Evolutionary conservation across 2,888 invertebrate genomes (phyloP), one percentile per base, ranked within the genome.

Genomic region (Drosophila phalerata): DNA sequence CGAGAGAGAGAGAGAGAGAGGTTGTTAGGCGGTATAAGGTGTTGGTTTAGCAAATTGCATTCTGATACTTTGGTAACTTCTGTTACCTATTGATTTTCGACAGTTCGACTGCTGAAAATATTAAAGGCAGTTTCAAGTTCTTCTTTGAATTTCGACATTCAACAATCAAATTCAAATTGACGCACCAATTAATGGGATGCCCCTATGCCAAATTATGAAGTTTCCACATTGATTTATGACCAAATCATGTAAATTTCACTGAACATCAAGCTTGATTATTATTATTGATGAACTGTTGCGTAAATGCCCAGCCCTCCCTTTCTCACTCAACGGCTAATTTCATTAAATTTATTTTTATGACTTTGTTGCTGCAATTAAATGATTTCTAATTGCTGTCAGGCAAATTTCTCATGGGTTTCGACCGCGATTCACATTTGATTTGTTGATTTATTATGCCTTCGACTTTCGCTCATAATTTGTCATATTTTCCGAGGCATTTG

Each of bases 201-300:
- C 85, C 82, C 78, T 75, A 81, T 52, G 11, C 55, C 56, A 38
- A 9, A 19, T 17, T 37, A 17, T 56, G 43, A 43, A 58, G 42
- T 67, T 49, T 61, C 42, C 47, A 38, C n/a, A 76, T 84, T 91
- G 89, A 91, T 91, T 91, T 89, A 91, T 90, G 89, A 75, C 64
- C 60, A 85, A 88, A 85, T 90, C 81, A 91, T 91, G 91, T 90
- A 88, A 91, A 91, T 91, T 90, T 90, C 49, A 38, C 66, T 62
- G 56, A 40, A 55, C 81, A 80, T 75, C 85, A 66, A 66, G 69
- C 69, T 64, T 61, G 65, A 83, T 78, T 72, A 78, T 86, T 75
- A 72, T 75, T 85, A 74, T 79, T 86, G 82, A 79, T 75, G 65
- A 79, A 75, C 75, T 69, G 47, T 34, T 60, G 71, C 49, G 57